These are phyloP conservation scores for Oreochromis spilurus DNA, from an alignment of 2,113 vertebrate species.

Conservation along the genomic window DNA sequence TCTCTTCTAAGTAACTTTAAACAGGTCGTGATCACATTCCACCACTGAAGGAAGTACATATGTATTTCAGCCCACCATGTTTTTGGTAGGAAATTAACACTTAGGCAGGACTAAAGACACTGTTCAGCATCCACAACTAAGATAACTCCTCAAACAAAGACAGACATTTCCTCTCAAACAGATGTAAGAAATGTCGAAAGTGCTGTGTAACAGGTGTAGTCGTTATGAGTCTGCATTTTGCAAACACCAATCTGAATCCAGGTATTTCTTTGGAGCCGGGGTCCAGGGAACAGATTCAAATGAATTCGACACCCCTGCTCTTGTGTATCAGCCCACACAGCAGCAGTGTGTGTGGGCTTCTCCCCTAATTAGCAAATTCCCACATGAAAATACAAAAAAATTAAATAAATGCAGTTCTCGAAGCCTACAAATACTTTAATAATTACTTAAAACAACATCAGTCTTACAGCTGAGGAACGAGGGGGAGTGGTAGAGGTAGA, in stretches of 20 bases:
- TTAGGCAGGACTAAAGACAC: background rate
- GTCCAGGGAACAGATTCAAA: background rate
- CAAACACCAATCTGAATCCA: background rate
- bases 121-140: background rate
- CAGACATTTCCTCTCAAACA: background rate
- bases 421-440: background rate
- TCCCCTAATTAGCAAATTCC: background rate
- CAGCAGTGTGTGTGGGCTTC: background rate
- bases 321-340: background rate
- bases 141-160: background rate
- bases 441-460: background rate
- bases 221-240: background rate
- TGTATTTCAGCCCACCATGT: background rate
- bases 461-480: background rate
- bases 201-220: background rate
- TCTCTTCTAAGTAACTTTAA: background rate
- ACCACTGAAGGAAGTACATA: background rate
- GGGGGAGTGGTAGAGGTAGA: background rate
- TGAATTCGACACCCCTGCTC: background rate
- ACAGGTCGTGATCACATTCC: background rate
- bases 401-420: accelerated
- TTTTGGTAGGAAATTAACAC: background rate
- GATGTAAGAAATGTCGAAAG: background rate
- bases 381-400: background rate
- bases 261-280: background rate